Base-by-base conservation (phyloP, 2,797 vertebrate species). In the Myotis findleyi region DNA sequence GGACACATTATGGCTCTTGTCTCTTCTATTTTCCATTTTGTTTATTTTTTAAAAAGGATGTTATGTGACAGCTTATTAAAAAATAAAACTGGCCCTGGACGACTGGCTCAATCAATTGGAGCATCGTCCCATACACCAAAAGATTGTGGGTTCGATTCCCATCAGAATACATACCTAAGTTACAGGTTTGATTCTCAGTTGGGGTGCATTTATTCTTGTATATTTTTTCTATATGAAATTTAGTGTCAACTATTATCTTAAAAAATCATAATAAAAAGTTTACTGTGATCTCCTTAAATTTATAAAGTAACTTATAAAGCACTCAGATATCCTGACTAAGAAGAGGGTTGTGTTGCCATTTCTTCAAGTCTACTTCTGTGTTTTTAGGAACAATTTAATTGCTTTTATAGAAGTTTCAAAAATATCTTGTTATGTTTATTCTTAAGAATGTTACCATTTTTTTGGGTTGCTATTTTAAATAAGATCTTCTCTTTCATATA, bases 1-100 rank as follows among this genome's bases (percentile, higher is more conserved):
- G 27, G 3, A 2, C 7, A 47, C 20, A 47, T 0, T 0, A 10
- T 4, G 16, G 1, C 2, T 69, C 57, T 79, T 27, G 13, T 0
- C 1, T 41, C 13, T 3, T 64, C 21, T 72, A 5, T 41, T 1
- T 68, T 88, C 8, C 51, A 12, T 80, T 66, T 41, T 30, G 5
- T 25, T 89, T 71, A 51, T 77, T 83, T 83, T 7, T 91, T 7
- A 59, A 77, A 93, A 76, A 80, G 17, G 6, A 30, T 9, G 30
- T 36, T 36, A 66, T 0, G 6, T 10, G 5, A 57, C 2, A 87
- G 21, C 2, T 38, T 84, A n/a, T 64, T 53, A 81, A 25, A 71
- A 21, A 5, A 33, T 72, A 93, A 87, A 71, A 4, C 3, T 87
- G 11, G 0, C n/a, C 62, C 64, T 66, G 16, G n/a, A 17, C 2